Base-by-base conservation (phyloP, 2,888 invertebrate genomes). In the Sinohyriopsis cumingii region DNA sequence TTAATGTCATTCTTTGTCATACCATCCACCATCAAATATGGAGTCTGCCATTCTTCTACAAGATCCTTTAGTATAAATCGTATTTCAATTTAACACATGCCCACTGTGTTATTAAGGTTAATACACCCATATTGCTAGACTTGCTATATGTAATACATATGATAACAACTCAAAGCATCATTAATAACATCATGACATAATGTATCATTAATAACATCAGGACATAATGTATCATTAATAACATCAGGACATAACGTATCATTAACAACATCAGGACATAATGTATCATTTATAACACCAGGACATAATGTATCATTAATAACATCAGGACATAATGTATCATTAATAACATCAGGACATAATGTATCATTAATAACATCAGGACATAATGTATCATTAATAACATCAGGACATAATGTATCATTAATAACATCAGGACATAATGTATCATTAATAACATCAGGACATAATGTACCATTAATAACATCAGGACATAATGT, bases 1-100 rank as follows among this genome's bases (percentile, higher is more conserved):
- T 91, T 90, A 59, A 92, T 91, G 78, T 92, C 92, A 77, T 90
- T 90, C 33, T 91, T 84, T 61, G 89, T 90, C 56, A 91, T 89
- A 4, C 91, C 91, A 80, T 91, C 91, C 54, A 91, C 90, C 72
- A 91, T 90, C 33, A 92, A 80, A 73, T 90, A 86, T 0, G 92
- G 91, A 18, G 79, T 73, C 60, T 84, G 73, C 67, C 83, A 84
- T 65, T 90, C 87, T 3, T 85, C 82, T 20, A 90, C 86, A 56
- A 91, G 75, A 68, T 91, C 91, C 91, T 91, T 79, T 19, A 71
- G 69, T 63, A 59, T 55, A 54, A 33, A n/a, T 28, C 3, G 61
- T 57, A 59, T 20, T 55, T 60, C 19, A 20, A 12, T 7, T 5
- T 60, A 55, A n/a, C 15, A 45, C 45, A 45, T 45, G 45, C 12